Evolutionary conservation across 2,113 vertebrate species (phyloP), one percentile per base, ranked within the genome.

Genomic region (Brachypodius melanocephalos): DNA sequence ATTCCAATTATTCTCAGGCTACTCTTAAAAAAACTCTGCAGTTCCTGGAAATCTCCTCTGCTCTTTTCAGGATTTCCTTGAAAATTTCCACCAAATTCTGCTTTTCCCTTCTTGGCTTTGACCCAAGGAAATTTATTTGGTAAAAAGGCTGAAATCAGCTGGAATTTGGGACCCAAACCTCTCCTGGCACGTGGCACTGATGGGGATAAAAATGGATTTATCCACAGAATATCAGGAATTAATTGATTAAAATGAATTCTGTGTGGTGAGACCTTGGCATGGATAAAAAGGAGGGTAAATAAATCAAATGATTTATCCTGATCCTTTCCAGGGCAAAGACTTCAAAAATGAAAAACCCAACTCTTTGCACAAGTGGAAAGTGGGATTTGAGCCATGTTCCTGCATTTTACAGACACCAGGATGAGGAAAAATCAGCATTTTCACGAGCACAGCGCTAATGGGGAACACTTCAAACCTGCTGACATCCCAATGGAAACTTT

Each of bases 211-310:
- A 61, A 3, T 12, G 18, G 16, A 18, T 54, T 71, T 34, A 21
- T 48, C 34, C 5, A 5, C 13, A 45, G 17, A 26, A 17, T 14
- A 9, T 17, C 11, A 11, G 48, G 9, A 63, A 62, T 51, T 3
- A 1, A 26, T 11, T 3, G 16, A 29, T 17, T 5, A 0, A 17
- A n/a, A 6, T 20, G 9, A 29, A 13, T 20, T 54, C 4, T 2
- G 0, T 2, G 0, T 0, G 7, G 2, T 14, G n/a, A 48, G 57
- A 21, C 1, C 4, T 42, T 1, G 2, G 49, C 1, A 0, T 3
- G 7, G 32, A 8, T 13, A 5, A 18, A 55, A 49, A 11, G 32
- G 8, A 55, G 9, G 17, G 9, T 1, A 22, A 88, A 80, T 1
- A 42, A 79, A 63, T 12, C 5, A 11, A 58, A 84, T 14, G 17